Conservation (phyloP, 64 coral and sea anemone species). For the Stichodactyla helianthus region DNA sequence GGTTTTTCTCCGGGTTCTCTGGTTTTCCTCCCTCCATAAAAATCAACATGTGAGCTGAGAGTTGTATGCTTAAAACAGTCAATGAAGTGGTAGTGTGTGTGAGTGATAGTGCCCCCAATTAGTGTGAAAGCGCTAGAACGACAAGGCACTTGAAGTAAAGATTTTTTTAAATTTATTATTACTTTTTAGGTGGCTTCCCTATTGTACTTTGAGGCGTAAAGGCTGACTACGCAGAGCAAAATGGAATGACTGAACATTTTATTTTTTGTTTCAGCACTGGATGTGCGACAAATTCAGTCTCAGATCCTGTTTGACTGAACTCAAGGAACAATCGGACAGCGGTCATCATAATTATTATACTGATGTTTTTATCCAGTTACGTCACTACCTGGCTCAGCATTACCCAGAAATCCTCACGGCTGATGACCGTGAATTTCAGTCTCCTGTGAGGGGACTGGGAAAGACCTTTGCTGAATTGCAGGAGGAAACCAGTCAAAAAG, state of each 20-base stretch:
- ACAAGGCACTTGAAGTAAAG: too few species aligned
- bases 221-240: too few species aligned
- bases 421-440: slow-evolving; percentile 51
- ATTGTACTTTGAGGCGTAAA: too few species aligned
- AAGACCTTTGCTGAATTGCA: slow-evolving; percentile 31
- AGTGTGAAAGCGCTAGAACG: too few species aligned
- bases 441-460: slow-evolving; percentile 47
- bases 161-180: too few species aligned
- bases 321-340: slow-evolving; percentile 65
- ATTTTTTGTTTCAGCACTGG: slow-evolving; percentile 30
- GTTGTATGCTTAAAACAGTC: too few species aligned
- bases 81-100: too few species aligned
- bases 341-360: slow-evolving; percentile 36
- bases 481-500: not conserved
- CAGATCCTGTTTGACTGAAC: slow-evolving; percentile 49
- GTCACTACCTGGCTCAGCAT: slow-evolving; percentile 41
- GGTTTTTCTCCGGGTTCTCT: too few species aligned
- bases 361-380: slow-evolving; percentile 70
- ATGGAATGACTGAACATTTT: not conserved
- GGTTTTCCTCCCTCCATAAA: too few species aligned
- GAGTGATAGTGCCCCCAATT: too few species aligned
- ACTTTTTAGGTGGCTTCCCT: too few species aligned
- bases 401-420: slow-evolving; percentile 36
- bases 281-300: slow-evolving; percentile 57
- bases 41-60: too few species aligned